These are phyloP conservation scores for Macroglossus sobrinus DNA, from an alignment of 2,113 vertebrate species.

Conservation along the genomic window DNA sequence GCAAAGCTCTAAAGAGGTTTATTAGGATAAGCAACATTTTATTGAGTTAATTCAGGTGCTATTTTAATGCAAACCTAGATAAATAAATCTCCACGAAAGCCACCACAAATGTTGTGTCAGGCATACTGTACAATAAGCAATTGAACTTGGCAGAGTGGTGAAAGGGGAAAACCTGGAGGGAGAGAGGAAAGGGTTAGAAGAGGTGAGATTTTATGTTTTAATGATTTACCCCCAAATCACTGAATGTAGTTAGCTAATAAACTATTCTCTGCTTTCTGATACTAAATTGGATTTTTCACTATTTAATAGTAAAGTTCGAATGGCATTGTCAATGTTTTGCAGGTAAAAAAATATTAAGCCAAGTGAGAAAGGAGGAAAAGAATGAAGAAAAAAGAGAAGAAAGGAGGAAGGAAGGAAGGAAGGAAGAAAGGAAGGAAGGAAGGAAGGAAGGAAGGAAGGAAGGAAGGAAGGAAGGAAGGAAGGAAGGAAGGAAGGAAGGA, in stretches of 20 bases:
- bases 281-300: not conserved
- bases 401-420: not conserved
- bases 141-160: not conserved
- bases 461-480: too few relatives aligned
- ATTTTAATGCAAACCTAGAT: constrained; percentile 78
- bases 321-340: not conserved
- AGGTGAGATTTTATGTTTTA: constrained; percentile 38
- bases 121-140: constrained; percentile 43
- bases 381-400: not conserved
- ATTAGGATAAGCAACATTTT: constrained; percentile 79
- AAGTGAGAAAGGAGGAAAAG: not conserved
- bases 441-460: not conserved
- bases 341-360: not conserved
- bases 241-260: not conserved
- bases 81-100: constrained; percentile 74
- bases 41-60: constrained; percentile 75
- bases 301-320: not conserved
- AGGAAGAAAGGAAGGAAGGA: not conserved
- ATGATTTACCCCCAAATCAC: not conserved
- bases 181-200: not conserved
- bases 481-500: too few relatives aligned
- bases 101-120: constrained; percentile 67
- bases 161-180: not conserved
- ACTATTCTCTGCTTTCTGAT: not conserved
- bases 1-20: constrained; percentile 75